These are phyloP conservation scores for Gobio gobio DNA, from an alignment of 2,113 vertebrate species.

Conservation along the genomic window DNA sequence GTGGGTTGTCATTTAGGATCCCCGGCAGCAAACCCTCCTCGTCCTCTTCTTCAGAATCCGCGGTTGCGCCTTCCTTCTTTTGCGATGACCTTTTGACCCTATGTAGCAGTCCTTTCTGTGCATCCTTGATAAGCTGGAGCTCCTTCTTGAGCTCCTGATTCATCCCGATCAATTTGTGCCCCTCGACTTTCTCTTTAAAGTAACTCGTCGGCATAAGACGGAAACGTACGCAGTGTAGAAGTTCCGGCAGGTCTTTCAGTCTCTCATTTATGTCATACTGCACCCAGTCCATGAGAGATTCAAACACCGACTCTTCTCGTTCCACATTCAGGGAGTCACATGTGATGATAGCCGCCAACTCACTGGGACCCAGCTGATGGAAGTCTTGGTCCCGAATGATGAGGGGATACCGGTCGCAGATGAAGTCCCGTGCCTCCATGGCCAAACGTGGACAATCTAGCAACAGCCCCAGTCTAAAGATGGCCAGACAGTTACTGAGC, in stretches of 20 bases:
- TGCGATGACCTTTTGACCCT: conserved; percentile 75
- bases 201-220: conserved; percentile 86
- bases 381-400: conserved; percentile 89
- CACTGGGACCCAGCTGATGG: conserved; percentile 83
- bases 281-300: conserved; percentile 91
- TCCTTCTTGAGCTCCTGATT: conserved; percentile 88
- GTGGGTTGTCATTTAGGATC: conserved; percentile 91
- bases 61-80: conserved; percentile 58
- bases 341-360: conserved; percentile 90
- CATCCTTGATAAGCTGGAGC: conserved; percentile 89
- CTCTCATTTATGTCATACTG: conserved; percentile 75
- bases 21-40: conserved; percentile 82
- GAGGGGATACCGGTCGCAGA: conserved; percentile 87
- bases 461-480: conserved; percentile 93
- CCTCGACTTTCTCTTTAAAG: conserved; percentile 86
- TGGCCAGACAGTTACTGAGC: conserved; percentile 93
- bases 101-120: conserved; percentile 82
- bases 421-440: conserved; percentile 87
- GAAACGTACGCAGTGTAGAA: conserved; percentile 92
- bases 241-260: conserved; percentile 80
- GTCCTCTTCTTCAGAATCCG: conserved; percentile 70
- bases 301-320: conserved; percentile 90
- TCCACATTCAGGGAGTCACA: conserved; percentile 89
- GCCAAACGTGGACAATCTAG: conserved; percentile 93
- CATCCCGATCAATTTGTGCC: conserved; percentile 77